Conservation (phyloP, 2,113 vertebrate species). For the Tachysurus fulvidraco region DNA sequence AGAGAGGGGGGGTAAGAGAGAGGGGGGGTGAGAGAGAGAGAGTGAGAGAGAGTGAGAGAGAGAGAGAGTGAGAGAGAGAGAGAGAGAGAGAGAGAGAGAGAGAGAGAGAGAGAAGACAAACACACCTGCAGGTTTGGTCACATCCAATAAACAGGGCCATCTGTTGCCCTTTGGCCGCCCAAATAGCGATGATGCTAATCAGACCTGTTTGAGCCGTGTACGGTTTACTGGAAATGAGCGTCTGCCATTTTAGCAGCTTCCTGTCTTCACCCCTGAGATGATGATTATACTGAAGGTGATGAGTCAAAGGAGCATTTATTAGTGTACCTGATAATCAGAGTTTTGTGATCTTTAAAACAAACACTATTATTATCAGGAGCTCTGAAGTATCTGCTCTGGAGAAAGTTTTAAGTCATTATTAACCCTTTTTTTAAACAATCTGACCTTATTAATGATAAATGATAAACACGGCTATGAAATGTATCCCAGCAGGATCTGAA, state of each 20-base stretch:
- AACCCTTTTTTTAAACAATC: too few species aligned
- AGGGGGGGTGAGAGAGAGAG: too few species aligned
- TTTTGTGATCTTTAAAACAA: background rate
- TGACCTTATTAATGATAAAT: too few species aligned
- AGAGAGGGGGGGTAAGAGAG: too few species aligned
- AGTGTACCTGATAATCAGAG: too few species aligned
- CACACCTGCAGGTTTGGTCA: constrained; percentile 39
- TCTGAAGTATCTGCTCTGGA: background rate
- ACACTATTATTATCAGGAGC: background rate
- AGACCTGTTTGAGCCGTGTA: background rate
- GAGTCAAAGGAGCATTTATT: background rate
- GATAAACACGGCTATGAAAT: too few species aligned
- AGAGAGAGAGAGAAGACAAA: constrained; percentile 16
- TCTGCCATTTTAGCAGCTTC: background rate
- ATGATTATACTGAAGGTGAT: background rate
- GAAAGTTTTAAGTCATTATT: background rate
- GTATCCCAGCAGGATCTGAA: too few species aligned
- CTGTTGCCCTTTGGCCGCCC: constrained; percentile 40
- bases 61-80: background rate
- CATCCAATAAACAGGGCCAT: constrained; percentile 47
- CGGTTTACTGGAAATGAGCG: constrained; percentile 4
- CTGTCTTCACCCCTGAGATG: background rate
- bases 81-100: constrained; percentile 2
- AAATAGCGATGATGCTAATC: constrained; percentile 23
- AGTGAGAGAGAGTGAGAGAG: background rate